Base-by-base conservation (phyloP, 2,797 vertebrate species). In the Chaetodon trifasciatus region DNA sequence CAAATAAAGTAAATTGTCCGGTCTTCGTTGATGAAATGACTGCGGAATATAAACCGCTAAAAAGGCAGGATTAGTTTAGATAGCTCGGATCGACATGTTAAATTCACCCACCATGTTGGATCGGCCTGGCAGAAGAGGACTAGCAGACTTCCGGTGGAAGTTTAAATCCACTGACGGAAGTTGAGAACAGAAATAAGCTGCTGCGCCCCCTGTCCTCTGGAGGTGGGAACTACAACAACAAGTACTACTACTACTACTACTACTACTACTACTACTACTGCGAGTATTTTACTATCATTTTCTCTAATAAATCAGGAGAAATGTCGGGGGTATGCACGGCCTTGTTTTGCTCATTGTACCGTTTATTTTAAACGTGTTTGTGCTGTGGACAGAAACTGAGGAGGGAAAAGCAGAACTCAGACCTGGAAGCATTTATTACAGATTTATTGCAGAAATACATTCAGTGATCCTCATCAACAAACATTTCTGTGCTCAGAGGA, bases 61-160 rank as follows among this genome's bases (percentile, higher is more conserved):
- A 60, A 60, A 3, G 0, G 0, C 0, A 63, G 86, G 96, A 97
- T 96, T 90, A 17, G 0, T 0, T 1, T 7, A 8, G 91, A 93
- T 85, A 24, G 8, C 1, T 1, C 6, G 5, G 17, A 42, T 64
- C 58, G 2, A 15, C 2, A 13, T 9, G 5, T 0, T 61, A 8
- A 7, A 11, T 0, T 0, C 0, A 96, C 98, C 94, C 96, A 98
- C 97, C 98, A 99, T 98, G 92, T 92, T 93, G 93, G 95, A 95
- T 86, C 90, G 90, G 86, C 89, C 91, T 86, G 88, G 90, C 86
- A 83, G 86, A 96, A 96, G 94, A 95, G 96, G 92, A 92, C 94
- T 70, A 79, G 82, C 66, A 75, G 62, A 93, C 64, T 90, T 91
- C 84, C 91, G 87, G 82, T 73, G 89, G 75, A 39, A 90, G 85